phyloP scores from a whole-genome alignment of 1,140 invertebrate genomes.

The Bombyx mandarina region DNA sequence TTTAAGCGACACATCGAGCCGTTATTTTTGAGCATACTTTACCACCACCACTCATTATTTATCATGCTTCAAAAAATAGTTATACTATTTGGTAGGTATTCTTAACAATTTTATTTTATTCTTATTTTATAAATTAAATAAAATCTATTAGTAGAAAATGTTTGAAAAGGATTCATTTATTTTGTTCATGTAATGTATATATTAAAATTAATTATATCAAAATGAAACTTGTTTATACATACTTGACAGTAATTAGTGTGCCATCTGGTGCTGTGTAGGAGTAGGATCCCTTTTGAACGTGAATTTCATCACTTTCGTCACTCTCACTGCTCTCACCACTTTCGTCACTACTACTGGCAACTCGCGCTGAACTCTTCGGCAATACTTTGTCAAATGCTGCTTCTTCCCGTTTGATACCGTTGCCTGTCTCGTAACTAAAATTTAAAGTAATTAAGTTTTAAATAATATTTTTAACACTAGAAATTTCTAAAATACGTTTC shows the following conservation, averaged over 20 bases:
- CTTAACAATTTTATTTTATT: constrained; percentile 1
- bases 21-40: background rate
- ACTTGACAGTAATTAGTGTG: constrained; percentile 70
- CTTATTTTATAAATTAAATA: background rate
- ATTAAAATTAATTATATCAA: too few relatives aligned
- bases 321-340: constrained; percentile 51
- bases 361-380: constrained; percentile 35
- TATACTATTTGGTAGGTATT: background rate
- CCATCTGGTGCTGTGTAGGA: constrained; percentile 78
- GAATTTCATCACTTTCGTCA: constrained; percentile 69
- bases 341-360: constrained; percentile 47
- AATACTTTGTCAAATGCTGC: constrained; percentile 73
- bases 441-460: constrained; percentile 1
- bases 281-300: constrained; percentile 75
- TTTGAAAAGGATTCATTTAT: too few relatives aligned
- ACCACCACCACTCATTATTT: background rate
- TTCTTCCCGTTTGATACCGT: constrained; percentile 76
- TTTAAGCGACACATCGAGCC: too few relatives aligned
- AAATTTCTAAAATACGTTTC: too few relatives aligned
- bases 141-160: background rate
- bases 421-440: constrained; percentile 74
- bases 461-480: background rate
- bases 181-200: too few relatives aligned
- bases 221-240: constrained; percentile 5
- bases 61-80: background rate